These are phyloP conservation scores for Pterocles orientalis DNA, from an alignment of 2,113 vertebrate genomes.

Conservation along the genomic window DNA sequence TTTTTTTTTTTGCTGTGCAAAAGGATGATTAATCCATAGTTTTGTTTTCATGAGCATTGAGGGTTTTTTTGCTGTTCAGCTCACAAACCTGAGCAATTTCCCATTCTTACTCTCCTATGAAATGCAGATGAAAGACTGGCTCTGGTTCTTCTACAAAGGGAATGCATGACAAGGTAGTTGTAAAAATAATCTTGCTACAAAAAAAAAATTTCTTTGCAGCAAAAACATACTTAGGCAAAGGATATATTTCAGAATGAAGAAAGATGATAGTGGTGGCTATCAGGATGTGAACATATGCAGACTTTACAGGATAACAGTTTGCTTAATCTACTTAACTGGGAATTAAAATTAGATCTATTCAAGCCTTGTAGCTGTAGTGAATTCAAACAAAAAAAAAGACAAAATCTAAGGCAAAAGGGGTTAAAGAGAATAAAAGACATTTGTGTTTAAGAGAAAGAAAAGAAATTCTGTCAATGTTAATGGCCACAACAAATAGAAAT, in stretches of 20 bases:
- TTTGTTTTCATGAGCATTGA: background rate
- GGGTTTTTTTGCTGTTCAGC: background rate
- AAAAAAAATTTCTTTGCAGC: background rate
- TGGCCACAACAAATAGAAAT: background rate
- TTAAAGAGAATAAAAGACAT: background rate
- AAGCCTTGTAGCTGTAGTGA: background rate
- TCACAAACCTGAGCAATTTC: background rate
- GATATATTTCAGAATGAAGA: background rate
- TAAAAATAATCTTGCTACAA: background rate
- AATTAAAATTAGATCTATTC: constrained; percentile 10
- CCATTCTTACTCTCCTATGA: background rate
- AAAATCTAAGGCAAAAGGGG: background rate
- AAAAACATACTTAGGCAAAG: background rate
- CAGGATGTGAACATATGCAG: background rate
- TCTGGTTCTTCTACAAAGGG: background rate
- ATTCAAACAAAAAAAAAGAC: background rate
- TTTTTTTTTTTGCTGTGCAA: background rate
- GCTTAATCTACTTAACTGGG: background rate
- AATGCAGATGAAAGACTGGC: background rate
- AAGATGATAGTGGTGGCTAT: background rate
- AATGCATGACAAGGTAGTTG: background rate
- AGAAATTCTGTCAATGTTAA: background rate
- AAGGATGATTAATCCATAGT: background rate
- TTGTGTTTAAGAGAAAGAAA: background rate
- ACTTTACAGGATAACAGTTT: background rate